Percentiles rank a stretch among this genome's conserved stretches.
phyloP scores from a whole-genome alignment of 30 jellyfish, hydroid and myxozoan species.

The Morbakka virulenta region DNA sequence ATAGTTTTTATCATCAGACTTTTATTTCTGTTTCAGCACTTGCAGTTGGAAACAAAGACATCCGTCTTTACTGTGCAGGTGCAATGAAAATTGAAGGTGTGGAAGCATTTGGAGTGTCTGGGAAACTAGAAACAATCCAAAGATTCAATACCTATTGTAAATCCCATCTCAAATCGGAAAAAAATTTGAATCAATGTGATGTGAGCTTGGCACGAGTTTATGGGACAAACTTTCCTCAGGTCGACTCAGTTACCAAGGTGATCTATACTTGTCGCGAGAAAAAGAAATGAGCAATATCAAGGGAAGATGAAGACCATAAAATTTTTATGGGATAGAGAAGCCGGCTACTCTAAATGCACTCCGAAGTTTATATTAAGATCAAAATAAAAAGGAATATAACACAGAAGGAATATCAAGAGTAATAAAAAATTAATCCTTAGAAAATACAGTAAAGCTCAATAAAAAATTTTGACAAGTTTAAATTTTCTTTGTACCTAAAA shows the following conservation, averaged over 20 bases:
- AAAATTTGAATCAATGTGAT: not conserved
- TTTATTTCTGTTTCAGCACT: not conserved
- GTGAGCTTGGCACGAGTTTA: not conserved
- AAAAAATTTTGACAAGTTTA: too few species aligned
- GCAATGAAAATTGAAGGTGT: not conserved
- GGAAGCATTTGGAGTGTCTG: not conserved
- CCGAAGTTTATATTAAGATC: too few species aligned
- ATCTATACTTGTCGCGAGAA: not conserved
- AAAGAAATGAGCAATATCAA: too few species aligned
- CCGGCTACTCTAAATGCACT: too few species aligned
- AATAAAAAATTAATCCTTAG: too few species aligned
- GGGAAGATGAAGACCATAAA: too few species aligned
- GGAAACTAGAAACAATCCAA: not conserved
- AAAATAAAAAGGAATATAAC: too few species aligned
- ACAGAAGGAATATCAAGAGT: too few species aligned
- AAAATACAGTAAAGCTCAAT: too few species aligned
- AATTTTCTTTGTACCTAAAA: too few species aligned
- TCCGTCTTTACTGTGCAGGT: not conserved
- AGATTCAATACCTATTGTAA: not conserved
- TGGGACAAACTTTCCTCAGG: not conserved
- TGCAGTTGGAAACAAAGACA: not conserved
- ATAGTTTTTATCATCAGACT: too few species aligned
- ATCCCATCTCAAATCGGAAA: not conserved
- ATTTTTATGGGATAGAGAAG: too few species aligned
- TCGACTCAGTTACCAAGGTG: not conserved